phyloP scores from a whole-genome alignment of 2,888 invertebrate genomes.

The Meteorus cinctellus region DNA sequence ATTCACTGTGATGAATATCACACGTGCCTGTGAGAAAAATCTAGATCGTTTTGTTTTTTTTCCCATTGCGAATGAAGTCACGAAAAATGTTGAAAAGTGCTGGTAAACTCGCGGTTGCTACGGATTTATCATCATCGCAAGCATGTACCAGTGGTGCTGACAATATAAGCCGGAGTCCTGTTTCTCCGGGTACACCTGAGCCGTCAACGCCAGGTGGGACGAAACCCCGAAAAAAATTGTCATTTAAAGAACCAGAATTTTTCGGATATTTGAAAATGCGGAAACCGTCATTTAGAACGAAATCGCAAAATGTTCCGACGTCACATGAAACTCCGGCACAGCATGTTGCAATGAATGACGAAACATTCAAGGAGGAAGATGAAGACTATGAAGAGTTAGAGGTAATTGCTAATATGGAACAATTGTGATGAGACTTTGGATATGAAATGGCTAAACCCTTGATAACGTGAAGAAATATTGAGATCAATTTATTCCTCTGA shows the following conservation, averaged over 20 bases:
- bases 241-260: conserved; percentile 90
- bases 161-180: conserved; percentile 67
- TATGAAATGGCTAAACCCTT: not conserved
- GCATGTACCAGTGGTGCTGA: conserved; percentile 61
- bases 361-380: conserved; percentile 65
- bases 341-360: conserved; percentile 58
- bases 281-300: conserved; percentile 55
- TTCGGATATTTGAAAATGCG: conserved; percentile 73
- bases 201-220: conserved; percentile 63
- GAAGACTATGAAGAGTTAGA: conserved; percentile 69
- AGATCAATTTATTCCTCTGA: not conserved
- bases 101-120: conserved; percentile 50
- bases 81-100: conserved; percentile 56
- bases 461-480: not conserved
- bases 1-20: too few relatives aligned
- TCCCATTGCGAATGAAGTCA: not conserved
- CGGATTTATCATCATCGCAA: conserved; percentile 50
- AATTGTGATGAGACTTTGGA: not conserved
- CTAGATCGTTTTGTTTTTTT: not conserved
- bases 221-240: conserved; percentile 87
- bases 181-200: conserved; percentile 70
- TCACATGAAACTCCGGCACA: conserved; percentile 46
- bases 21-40: not conserved
- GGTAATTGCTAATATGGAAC: conserved; percentile 58
- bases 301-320: conserved; percentile 52